A percentile compares a stretch with the other conserved stretches of the same genome.
Conservation (phyloP, 2,888 invertebrate genomes). For the Drosophila leonis region DNA sequence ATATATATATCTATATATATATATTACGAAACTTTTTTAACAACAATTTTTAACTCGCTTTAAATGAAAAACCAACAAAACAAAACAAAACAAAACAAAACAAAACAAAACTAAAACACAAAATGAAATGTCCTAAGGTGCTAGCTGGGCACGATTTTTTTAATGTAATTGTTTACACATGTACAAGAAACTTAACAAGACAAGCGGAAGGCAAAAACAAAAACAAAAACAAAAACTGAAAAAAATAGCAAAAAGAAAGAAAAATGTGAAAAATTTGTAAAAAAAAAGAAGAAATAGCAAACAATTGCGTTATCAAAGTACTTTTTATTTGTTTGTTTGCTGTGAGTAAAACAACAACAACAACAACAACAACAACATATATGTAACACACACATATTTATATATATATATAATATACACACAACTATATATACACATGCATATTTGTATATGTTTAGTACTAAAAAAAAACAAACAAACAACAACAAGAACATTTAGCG, state of each 20-base stretch:
- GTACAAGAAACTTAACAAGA: slow-evolving; percentile 34
- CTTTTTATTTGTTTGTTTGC: slow-evolving; percentile 31
- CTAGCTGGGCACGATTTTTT: slow-evolving; percentile 49
- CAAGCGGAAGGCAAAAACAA: not conserved
- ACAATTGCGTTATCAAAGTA: slow-evolving; percentile 19
- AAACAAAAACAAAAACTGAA: not conserved
- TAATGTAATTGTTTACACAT: slow-evolving; percentile 37
- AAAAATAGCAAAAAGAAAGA: slow-evolving; percentile 1
- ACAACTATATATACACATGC: slow-evolving; percentile 19
- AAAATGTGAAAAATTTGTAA: slow-evolving; percentile 8
- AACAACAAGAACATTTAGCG: slow-evolving; percentile 59
- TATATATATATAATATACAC: slow-evolving; percentile 34
- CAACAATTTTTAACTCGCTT: slow-evolving; percentile 30
- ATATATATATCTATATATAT: not conserved
- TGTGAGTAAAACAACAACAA: slow-evolving; percentile 39
- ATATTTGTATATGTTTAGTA: slow-evolving; percentile 20
- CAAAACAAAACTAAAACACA: slow-evolving; percentile 25
- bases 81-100: slow-evolving; percentile 5
- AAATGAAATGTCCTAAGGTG: slow-evolving; percentile 39
- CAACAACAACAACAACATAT: slow-evolving; percentile 30
- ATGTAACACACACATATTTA: slow-evolving; percentile 29
- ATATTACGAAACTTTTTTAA: slow-evolving; percentile 21
- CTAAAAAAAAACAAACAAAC: slow-evolving; percentile 1
- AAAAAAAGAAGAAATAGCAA: slow-evolving; percentile 3
- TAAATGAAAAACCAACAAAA: slow-evolving; percentile 18